Evolutionary conservation across 1,140 invertebrate species (phyloP).

Genomic region (Chironomus striatipennis): DNA sequence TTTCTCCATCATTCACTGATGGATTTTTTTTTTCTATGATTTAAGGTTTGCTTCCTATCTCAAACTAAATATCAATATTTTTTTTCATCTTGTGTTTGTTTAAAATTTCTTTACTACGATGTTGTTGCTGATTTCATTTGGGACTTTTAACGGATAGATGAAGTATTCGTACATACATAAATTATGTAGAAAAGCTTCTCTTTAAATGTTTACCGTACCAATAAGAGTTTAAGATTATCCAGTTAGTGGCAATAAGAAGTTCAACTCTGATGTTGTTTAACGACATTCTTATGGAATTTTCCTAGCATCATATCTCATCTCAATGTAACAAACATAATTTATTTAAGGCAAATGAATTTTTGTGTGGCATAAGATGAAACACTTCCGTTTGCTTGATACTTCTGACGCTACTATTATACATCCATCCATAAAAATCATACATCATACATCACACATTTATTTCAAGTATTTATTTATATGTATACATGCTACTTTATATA

Average conservation of each 20-base stretch:
- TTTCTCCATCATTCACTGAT: not conserved
- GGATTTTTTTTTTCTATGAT: not conserved
- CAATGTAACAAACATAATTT: not conserved
- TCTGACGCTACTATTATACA: not conserved
- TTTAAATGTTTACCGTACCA: too few relatives aligned
- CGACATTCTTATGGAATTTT: not conserved
- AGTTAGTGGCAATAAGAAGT: too few relatives aligned
- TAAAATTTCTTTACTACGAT: not conserved
- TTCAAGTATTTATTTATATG: too few relatives aligned
- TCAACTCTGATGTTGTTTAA: too few relatives aligned
- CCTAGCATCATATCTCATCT: not conserved
- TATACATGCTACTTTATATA: not conserved
- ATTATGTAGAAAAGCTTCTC: too few relatives aligned
- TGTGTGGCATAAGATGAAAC: not conserved
- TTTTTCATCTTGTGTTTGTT: too few relatives aligned
- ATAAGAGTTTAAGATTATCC: too few relatives aligned
- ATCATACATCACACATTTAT: too few relatives aligned
- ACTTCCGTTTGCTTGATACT: not conserved
- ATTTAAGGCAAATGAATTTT: not conserved
- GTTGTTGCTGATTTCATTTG: slow-evolving; percentile 2
- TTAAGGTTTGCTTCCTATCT: not conserved
- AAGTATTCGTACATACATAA: too few relatives aligned
- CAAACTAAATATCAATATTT: too few relatives aligned
- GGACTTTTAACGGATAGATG: not conserved
- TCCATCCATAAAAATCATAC: too few relatives aligned